Conservation (phyloP, 2,113 vertebrate species). For the Turdus rufiventris region DNA sequence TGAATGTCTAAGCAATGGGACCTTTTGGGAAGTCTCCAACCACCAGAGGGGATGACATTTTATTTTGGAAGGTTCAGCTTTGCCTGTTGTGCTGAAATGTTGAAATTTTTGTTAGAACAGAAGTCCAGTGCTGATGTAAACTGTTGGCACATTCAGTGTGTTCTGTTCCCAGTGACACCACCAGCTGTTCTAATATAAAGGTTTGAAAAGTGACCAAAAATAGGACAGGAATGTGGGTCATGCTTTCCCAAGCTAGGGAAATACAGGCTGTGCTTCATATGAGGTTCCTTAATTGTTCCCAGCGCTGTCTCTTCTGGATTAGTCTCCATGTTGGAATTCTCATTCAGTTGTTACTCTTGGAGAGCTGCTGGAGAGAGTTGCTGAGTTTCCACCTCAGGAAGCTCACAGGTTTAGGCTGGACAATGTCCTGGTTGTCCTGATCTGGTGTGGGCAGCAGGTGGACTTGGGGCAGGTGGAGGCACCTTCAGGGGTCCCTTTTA, state of each 20-base stretch:
- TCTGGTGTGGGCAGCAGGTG: background rate
- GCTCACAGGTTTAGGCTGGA: background rate
- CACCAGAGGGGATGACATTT: background rate
- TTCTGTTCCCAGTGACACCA: background rate
- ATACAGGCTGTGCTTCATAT: background rate
- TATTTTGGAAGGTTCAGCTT: background rate
- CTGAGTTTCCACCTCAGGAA: background rate
- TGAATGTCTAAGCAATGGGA: background rate
- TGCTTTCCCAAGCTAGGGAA: background rate
- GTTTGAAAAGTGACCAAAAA: background rate
- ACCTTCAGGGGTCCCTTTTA: background rate
- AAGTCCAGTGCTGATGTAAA: background rate
- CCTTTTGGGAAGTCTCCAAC: background rate
- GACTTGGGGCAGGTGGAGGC: background rate
- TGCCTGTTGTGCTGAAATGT: background rate
- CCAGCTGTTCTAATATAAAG: background rate
- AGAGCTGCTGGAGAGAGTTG: background rate
- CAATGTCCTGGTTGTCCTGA: rapidly evolving
- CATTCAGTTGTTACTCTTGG: background rate
- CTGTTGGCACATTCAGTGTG: background rate
- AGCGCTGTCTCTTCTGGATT: background rate
- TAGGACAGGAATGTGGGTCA: background rate
- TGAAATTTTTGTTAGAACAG: background rate
- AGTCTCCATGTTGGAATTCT: background rate
- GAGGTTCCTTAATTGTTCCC: background rate